Conservation (phyloP, 2,888 invertebrate species). For the Drepana falcataria region DNA sequence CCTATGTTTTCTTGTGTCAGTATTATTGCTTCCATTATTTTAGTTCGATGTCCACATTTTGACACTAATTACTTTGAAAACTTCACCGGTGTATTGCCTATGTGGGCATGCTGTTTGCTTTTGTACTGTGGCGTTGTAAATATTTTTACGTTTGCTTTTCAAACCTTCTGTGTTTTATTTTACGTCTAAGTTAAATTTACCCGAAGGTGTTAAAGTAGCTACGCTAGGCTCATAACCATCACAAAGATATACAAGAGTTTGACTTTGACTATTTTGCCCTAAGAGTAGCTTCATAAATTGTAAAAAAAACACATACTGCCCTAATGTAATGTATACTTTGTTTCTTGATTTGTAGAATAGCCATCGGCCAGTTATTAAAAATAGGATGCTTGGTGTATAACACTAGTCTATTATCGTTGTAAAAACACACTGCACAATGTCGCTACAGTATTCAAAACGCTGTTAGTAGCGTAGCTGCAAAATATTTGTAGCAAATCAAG, state of each 20-base stretch:
- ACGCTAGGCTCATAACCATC: conserved; percentile 66
- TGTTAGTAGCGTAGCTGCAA: conserved; percentile 1
- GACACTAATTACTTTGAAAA: conserved; percentile 33
- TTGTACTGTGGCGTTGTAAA: conserved; percentile 69
- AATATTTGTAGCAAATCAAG: conserved; percentile 1
- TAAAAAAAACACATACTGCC: conserved; percentile 44
- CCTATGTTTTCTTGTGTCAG: conserved; percentile 32
- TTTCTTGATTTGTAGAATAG: conserved; percentile 35
- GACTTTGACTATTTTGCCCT: conserved; percentile 71
- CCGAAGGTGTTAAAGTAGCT: conserved; percentile 49
- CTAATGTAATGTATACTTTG: conserved; percentile 35
- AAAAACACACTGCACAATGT: conserved; percentile 12
- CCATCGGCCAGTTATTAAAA: conserved; percentile 27
- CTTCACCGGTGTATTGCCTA: conserved; percentile 58
- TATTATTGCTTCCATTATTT: conserved; percentile 52
- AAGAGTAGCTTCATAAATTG: conserved; percentile 44
- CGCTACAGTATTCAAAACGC: conserved; percentile 10
- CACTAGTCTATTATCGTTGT: conserved; percentile 18
- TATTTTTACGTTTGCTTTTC: conserved; percentile 56
- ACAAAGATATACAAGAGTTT: conserved; percentile 71
- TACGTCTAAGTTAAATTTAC: conserved; percentile 43
- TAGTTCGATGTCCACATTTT: conserved; percentile 42
- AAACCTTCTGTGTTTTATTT: conserved; percentile 61
- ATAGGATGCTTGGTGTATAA: conserved; percentile 42
- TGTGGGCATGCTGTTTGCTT: conserved; percentile 70